A percentile compares a stretch with the other conserved stretches of the same genome.
Evolutionary conservation across 2,113 vertebrate genomes (phyloP).

Genomic region (Fukomys damarensis): DNA sequence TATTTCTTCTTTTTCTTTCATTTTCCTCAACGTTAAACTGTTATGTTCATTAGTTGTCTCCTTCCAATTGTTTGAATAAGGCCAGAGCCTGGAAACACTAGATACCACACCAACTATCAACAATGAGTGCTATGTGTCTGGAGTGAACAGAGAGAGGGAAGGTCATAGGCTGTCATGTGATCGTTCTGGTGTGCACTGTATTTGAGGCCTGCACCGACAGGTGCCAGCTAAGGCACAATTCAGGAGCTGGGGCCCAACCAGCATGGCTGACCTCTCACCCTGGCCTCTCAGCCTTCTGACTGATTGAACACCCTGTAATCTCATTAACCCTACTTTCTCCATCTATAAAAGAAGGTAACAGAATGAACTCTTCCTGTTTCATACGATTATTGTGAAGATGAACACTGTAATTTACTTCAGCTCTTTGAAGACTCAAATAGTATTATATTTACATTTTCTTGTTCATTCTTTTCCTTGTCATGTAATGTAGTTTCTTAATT

Average conservation of each 20-base stretch:
- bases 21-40: background rate
- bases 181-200: background rate
- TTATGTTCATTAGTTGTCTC: background rate
- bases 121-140: background rate
- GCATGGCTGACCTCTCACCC: no score
- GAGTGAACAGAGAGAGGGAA: background rate
- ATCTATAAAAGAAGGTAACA: background rate
- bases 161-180: accelerated
- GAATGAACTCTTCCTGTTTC: background rate
- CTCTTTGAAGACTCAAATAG: background rate
- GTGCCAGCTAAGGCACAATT: background rate
- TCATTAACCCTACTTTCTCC: accelerated
- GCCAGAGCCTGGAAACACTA: background rate
- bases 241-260: no score
- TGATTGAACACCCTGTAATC: background rate
- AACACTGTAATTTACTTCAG: background rate
- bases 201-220: background rate
- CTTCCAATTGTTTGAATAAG: background rate
- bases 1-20: background rate
- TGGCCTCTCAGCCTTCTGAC: background rate
- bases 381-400: background rate
- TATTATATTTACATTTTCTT: background rate
- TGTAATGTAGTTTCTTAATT: background rate
- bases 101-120: background rate
- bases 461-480: background rate